phyloP scores from a whole-genome alignment of 2,797 vertebrate genomes.

The Allobates femoralis region DNA sequence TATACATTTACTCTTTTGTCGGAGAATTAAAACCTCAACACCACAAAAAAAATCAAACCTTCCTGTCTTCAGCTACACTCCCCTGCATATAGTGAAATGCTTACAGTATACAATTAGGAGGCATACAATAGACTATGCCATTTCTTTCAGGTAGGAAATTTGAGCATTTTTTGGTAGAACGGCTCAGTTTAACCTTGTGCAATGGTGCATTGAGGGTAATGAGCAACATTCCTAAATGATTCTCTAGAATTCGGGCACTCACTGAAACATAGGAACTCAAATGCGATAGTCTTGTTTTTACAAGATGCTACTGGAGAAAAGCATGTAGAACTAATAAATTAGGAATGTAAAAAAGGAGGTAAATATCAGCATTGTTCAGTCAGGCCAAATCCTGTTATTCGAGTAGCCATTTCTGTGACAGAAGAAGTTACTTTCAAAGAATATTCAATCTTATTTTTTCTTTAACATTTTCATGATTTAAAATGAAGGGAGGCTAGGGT shows the following conservation, averaged over 20 bases:
- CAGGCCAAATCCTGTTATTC: neutral
- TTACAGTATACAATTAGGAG: slow-evolving; percentile 32
- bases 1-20: neutral
- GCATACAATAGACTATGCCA: slow-evolving; percentile 24
- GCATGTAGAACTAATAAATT: slow-evolving; percentile 38
- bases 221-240: slow-evolving; percentile 54
- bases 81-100: neutral
- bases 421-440: neutral
- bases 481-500: no score
- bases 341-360: slow-evolving; percentile 26
- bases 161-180: slow-evolving; percentile 49
- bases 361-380: slow-evolving; percentile 2
- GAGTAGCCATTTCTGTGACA: neutral
- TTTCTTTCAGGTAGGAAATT: slow-evolving; percentile 55
- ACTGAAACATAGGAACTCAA: slow-evolving; percentile 29
- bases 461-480: neutral
- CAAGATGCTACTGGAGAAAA: slow-evolving; percentile 27
- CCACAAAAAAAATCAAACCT: neutral
- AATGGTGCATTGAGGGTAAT: slow-evolving; percentile 61
- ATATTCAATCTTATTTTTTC: neutral
- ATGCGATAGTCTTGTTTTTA: slow-evolving; percentile 43
- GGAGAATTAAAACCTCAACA: neutral
- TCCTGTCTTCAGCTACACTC: neutral
- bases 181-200: slow-evolving; percentile 63
- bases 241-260: slow-evolving; percentile 38